phyloP scores from a whole-genome alignment of 2,888 invertebrate genomes.

The Melangyna quadrimaculata region DNA sequence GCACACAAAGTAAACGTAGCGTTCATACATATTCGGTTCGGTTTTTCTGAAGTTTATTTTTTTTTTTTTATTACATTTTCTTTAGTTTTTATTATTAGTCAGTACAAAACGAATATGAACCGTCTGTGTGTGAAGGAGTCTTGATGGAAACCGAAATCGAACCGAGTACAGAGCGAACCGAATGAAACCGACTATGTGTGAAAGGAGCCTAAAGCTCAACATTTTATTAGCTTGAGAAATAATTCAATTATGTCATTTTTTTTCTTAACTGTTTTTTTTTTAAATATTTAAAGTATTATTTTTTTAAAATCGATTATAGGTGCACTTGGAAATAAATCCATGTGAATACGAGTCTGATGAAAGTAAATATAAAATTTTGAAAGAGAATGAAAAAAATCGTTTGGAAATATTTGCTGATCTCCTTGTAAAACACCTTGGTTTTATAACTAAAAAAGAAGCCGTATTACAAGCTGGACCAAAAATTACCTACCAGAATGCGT shows the following conservation, averaged over 20 bases:
- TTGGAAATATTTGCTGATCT: slow-evolving; percentile 90
- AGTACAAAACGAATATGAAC: no score
- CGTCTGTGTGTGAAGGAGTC: no score
- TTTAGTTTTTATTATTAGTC: no score
- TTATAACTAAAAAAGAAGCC: slow-evolving; percentile 73
- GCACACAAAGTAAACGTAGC: no score
- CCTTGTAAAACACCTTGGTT: slow-evolving; percentile 85
- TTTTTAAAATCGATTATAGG: slow-evolving; percentile 80
- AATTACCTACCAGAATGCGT: slow-evolving; percentile 82
- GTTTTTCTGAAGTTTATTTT: no score
- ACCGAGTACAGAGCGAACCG: no score
- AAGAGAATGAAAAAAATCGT: slow-evolving; percentile 86
- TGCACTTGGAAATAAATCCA: slow-evolving; percentile 91
- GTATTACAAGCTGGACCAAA: slow-evolving; percentile 81
- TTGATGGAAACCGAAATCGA: no score
- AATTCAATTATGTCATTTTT: neutral
- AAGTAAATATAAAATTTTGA: slow-evolving; percentile 83
- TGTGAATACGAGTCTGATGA: slow-evolving; percentile 85
- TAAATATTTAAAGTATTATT: neutral
- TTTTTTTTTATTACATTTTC: no score
- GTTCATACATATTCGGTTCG: no score
- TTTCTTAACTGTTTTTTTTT: neutral
- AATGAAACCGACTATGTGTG: no score
- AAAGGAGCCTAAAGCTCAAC: no score
- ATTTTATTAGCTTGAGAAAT: neutral